These are phyloP conservation scores for Tortrix viridana DNA, from an alignment of 2,888 invertebrate genomes.

Conservation along the genomic window DNA sequence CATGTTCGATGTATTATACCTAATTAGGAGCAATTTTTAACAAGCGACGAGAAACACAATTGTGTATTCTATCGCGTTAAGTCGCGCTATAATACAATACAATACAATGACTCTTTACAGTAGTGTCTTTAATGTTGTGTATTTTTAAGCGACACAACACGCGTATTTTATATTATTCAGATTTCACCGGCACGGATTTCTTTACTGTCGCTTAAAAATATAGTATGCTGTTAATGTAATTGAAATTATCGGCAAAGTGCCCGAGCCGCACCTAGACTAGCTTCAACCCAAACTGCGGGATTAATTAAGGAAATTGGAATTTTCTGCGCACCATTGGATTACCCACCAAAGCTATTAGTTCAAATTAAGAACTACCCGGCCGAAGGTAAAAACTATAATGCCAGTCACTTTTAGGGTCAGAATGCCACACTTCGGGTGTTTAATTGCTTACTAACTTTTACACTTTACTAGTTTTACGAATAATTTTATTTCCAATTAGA, in stretches of 20 bases:
- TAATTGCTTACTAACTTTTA: constrained; percentile 40
- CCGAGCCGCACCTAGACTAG: constrained; percentile 73
- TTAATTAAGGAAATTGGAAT: constrained; percentile 84
- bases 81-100: no score
- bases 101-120: no score
- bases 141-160: no score
- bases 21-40: no score
- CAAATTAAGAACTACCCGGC: constrained; percentile 78
- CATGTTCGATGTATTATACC: no score
- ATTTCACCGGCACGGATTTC: neutral
- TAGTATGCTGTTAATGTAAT: constrained; percentile 63
- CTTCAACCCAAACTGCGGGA: constrained; percentile 70
- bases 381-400: constrained; percentile 55
- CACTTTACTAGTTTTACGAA: constrained; percentile 13
- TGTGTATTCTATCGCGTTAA: no score
- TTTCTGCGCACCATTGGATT: constrained; percentile 79
- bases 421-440: constrained; percentile 50
- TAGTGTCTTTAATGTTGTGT: no score
- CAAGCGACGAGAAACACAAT: no score
- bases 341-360: constrained; percentile 80
- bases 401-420: constrained; percentile 53
- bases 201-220: constrained; percentile 34
- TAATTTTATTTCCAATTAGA: constrained; percentile 12
- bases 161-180: no score
- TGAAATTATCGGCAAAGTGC: constrained; percentile 68